A percentile compares a stretch with the other conserved stretches of the same genome.
Conservation (phyloP, 2,888 invertebrate genomes). For the Drosophila meridiana region DNA sequence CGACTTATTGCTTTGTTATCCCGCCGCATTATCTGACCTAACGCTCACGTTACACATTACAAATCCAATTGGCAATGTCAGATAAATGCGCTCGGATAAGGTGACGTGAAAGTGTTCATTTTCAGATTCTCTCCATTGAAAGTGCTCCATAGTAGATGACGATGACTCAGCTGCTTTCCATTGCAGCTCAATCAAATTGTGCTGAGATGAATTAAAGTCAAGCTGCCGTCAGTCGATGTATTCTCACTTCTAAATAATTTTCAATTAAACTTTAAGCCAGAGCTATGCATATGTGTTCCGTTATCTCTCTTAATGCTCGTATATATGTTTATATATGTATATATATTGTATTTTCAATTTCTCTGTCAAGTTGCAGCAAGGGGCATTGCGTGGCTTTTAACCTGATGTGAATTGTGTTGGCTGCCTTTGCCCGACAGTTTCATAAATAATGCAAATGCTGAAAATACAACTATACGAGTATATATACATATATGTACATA, state of each 20-base stretch:
- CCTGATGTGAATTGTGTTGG: conserved; percentile 23
- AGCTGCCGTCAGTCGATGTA: not conserved
- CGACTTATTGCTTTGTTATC: conserved; percentile 54
- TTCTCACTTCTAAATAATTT: not conserved
- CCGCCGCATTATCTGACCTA: conserved; percentile 41
- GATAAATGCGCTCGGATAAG: conserved; percentile 72
- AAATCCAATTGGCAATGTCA: conserved; percentile 64
- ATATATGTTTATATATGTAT: not conserved
- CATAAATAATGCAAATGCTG: conserved; percentile 64
- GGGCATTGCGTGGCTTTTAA: conserved; percentile 3
- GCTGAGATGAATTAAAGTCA: conserved; percentile 26
- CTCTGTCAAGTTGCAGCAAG: not conserved
- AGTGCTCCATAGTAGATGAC: conserved; percentile 12
- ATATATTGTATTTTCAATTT: not conserved
- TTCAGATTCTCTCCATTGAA: conserved; percentile 8
- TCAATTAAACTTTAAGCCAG: no score
- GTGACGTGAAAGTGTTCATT: conserved; percentile 50
- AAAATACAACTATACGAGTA: not conserved
- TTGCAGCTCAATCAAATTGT: conserved; percentile 62
- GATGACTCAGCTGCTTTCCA: conserved; percentile 55
- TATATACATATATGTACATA: not conserved
- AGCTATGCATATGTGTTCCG: not conserved
- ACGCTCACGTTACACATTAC: conserved; percentile 45
- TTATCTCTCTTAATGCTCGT: not conserved
- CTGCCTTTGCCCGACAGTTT: conserved; percentile 19